These are phyloP conservation scores for Leptinotarsa texana DNA, from an alignment of 1,140 invertebrate genomes.

Conservation along the genomic window DNA sequence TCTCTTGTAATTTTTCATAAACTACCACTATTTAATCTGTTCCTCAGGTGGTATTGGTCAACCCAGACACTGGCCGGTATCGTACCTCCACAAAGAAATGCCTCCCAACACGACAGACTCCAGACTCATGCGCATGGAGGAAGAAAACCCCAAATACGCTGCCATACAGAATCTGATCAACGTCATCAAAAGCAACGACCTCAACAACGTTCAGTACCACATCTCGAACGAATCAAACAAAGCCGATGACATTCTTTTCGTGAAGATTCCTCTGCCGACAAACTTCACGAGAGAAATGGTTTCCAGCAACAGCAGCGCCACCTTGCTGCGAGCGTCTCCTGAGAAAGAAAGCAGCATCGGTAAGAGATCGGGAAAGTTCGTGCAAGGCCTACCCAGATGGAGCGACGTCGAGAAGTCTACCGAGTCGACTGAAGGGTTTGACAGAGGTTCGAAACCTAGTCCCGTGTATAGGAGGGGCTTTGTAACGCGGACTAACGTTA, in stretches of 20 bases:
- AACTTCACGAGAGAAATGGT: constrained; percentile 41
- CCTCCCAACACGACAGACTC: constrained; percentile 57
- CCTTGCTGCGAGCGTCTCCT: constrained; percentile 31
- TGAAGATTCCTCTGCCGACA: constrained; percentile 51
- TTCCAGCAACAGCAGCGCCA: constrained; percentile 24
- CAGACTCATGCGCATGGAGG: constrained; percentile 33
- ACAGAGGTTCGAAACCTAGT: constrained; percentile 29
- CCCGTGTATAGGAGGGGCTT: constrained; percentile 42
- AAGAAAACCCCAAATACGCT: constrained; percentile 39
- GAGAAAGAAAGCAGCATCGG: constrained; percentile 19
- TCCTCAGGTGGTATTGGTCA: constrained; percentile 56
- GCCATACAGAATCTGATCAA: constrained; percentile 52
- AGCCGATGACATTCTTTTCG: constrained; percentile 47
- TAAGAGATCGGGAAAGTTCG: constrained; percentile 25
- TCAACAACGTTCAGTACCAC: constrained; percentile 49
- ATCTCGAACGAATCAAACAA: constrained; percentile 48
- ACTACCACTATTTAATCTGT: too few relatives aligned
- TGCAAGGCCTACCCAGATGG: constrained; percentile 12
- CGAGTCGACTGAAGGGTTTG: not conserved
- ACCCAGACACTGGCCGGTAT: constrained; percentile 67
- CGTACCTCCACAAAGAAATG: constrained; percentile 66
- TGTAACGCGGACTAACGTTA: constrained; percentile 44
- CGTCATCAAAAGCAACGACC: constrained; percentile 50
- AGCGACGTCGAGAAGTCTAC: not conserved
- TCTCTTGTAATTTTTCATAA: too few relatives aligned